phyloP scores from a whole-genome alignment of 1,140 invertebrate genomes.

The Papilio polytes region DNA sequence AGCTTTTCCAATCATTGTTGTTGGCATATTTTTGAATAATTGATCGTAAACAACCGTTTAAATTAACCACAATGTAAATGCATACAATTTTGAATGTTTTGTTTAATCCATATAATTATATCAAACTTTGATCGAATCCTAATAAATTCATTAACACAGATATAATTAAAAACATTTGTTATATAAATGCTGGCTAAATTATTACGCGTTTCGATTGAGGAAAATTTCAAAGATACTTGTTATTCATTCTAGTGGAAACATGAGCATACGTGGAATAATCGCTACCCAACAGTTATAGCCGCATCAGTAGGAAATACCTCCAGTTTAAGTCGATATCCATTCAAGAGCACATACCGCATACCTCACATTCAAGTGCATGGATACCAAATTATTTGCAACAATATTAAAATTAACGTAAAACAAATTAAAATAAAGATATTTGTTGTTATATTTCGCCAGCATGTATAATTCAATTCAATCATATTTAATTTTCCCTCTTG shows the following conservation, averaged over 20 bases:
- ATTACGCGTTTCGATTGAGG: too few species aligned
- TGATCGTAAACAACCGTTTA: conserved; percentile 22
- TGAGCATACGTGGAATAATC: neutral
- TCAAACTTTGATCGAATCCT: too few species aligned
- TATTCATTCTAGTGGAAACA: neutral
- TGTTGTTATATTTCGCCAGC: too few species aligned
- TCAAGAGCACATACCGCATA: neutral
- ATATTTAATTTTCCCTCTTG: too few species aligned
- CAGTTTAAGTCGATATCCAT: neutral
- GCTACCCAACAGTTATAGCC: neutral
- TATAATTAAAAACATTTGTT: too few species aligned
- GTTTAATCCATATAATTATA: neutral
- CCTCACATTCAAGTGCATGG: neutral
- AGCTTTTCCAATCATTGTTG: conserved; percentile 20
- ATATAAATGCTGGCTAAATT: too few species aligned
- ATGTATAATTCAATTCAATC: too few species aligned
- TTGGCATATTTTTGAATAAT: conserved; percentile 30
- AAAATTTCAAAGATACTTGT: neutral
- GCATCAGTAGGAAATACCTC: neutral
- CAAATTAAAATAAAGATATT: too few species aligned
- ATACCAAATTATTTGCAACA: neutral
- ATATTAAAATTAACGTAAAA: too few species aligned
- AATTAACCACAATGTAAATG: conserved; percentile 12
- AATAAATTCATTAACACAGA: too few species aligned
- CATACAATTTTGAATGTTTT: neutral